Conservation (phyloP, 2,888 invertebrate genomes). For the Rhimphoctona megacephalus region DNA sequence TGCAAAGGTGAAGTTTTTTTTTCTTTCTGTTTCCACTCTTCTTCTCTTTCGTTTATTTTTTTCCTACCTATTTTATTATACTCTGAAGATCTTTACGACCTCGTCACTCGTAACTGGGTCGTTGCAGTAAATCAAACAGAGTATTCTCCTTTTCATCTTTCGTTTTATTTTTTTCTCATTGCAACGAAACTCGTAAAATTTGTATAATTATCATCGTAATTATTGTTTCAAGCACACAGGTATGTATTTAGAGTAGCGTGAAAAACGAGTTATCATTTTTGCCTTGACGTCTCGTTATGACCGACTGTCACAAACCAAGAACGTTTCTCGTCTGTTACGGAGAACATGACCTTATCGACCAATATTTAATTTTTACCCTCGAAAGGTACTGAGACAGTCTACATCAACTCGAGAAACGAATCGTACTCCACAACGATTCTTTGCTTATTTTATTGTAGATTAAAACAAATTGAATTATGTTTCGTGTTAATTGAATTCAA, state of each 20-base stretch:
- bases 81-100: constrained; percentile 49
- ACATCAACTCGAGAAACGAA: not conserved
- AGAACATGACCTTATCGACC: constrained; percentile 50
- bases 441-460: not conserved
- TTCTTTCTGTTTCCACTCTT: not conserved
- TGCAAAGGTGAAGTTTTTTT: constrained; percentile 52
- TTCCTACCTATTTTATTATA: constrained; percentile 50
- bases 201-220: constrained; percentile 25
- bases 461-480: not conserved
- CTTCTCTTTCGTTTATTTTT: not conserved
- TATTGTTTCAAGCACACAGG: not conserved
- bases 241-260: constrained; percentile 24
- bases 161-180: constrained; percentile 10
- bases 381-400: not conserved
- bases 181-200: constrained; percentile 19
- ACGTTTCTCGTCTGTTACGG: not conserved
- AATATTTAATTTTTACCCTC: constrained; percentile 6
- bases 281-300: constrained; percentile 9
- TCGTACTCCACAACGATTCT: not conserved
- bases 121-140: constrained; percentile 55
- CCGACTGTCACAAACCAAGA: constrained; percentile 36
- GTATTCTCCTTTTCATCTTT: constrained; percentile 24
- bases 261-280: constrained; percentile 42
- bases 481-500: not conserved
- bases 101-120: constrained; percentile 56